Evolutionary conservation across 2,888 invertebrate genomes (phyloP), one percentile per base, ranked within the genome.

Genomic region (Alitta virens): DNA sequence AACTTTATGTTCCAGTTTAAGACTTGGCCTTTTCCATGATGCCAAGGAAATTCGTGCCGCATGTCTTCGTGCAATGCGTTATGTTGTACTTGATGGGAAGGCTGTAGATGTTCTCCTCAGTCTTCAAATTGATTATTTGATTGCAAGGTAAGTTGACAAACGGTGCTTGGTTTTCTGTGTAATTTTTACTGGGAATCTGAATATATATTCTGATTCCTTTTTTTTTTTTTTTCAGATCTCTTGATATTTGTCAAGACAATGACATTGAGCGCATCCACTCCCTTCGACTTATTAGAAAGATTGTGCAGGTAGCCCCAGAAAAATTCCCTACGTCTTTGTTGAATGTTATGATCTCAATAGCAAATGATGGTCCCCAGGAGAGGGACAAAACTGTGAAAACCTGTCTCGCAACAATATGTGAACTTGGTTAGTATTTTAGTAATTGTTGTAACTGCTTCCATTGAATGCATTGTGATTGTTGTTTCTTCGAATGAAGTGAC

Each of bases 31-130:
- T 71, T 86, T 93, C 60, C 90, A 94, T 82, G 91, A 94, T 71
- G 90, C 91, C 67, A 91, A 92, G 73, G 91, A 93, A 81, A 89
- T 97, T 63, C 87, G 96, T 76, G 92, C 94, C 68, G 93, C 92
- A 60, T 90, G 92, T 43, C 85, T 97, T 68, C 87, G 96, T 75
- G 91, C 91, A 57, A 86, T 95, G 65, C 87, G 96, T 69, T 92
- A 95, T 83, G 86, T 92, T 74, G 85, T 95, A 60, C 87, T 87
- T 76, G 88, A 88, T 70, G 88, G 90, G 75, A 88, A 88, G 78
- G 91, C 93, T 83, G 86, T 95, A 68, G 86, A 89, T 73, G 86
- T 87, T 62, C 88, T 95, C 73, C 90, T 92, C 79, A 87, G 88
- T 71, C 84, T 94, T 69, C 90, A 91, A 77, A 86, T 94, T 75